phyloP scores from a whole-genome alignment of 2,888 invertebrate genomes.

The Hydrotaea cyrtoneurina region DNA sequence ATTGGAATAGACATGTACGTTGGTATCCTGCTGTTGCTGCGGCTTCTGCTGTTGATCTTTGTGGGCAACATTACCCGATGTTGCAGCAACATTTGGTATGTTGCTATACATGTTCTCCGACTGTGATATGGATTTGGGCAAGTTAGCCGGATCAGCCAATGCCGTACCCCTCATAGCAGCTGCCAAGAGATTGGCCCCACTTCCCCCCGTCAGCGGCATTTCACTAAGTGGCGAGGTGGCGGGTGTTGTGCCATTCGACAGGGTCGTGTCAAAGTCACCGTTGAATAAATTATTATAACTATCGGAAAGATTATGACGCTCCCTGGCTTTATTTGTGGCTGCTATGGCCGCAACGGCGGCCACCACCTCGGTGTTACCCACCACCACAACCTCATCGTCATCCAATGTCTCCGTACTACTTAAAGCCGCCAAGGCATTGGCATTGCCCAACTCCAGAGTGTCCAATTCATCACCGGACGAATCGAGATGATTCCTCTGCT shows the following conservation, averaged over 20 bases:
- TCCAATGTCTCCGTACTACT: slow-evolving; percentile 64
- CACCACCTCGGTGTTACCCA: slow-evolving; percentile 77
- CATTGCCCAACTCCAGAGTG: slow-evolving; percentile 49
- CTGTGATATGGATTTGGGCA: slow-evolving; percentile 76
- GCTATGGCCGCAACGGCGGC: slow-evolving; percentile 79
- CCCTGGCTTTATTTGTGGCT: slow-evolving; percentile 76
- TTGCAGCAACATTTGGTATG: slow-evolving; percentile 75
- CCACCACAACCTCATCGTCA: slow-evolving; percentile 75
- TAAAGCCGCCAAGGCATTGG: slow-evolving; percentile 36
- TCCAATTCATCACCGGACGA: slow-evolving; percentile 68
- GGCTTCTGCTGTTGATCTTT: slow-evolving; percentile 9
- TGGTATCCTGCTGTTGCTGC: slow-evolving; percentile 57
- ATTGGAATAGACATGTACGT: slow-evolving; percentile 80
- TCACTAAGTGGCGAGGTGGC: slow-evolving; percentile 56
- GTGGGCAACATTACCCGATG: slow-evolving; percentile 52
- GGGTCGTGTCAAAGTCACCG: slow-evolving; percentile 74
- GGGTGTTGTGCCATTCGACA: slow-evolving; percentile 58
- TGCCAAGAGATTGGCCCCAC: slow-evolving; percentile 71
- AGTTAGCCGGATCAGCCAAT: slow-evolving; percentile 5
- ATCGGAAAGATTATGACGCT: slow-evolving; percentile 78
- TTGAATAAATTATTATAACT: slow-evolving; percentile 80
- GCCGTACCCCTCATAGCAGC: slow-evolving; percentile 72
- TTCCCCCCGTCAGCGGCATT: slow-evolving; percentile 50
- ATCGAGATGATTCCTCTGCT: slow-evolving; percentile 74
- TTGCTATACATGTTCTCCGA: slow-evolving; percentile 81